Percentiles rank a stretch among this genome's conserved stretches.
Conservation (phyloP, 2,797 vertebrate genomes). For the Semotilus atromaculatus region DNA sequence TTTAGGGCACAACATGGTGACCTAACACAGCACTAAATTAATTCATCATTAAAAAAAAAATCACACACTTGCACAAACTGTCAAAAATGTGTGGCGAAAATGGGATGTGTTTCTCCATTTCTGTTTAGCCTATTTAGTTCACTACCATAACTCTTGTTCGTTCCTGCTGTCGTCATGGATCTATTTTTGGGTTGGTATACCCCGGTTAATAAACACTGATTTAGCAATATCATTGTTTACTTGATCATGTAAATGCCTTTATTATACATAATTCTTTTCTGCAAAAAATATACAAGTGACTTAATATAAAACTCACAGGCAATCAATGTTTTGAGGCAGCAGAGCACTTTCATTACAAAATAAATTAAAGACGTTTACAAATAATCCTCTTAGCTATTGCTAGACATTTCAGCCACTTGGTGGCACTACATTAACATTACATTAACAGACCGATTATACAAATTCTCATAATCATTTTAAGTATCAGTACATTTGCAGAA, state of each 20-base stretch:
- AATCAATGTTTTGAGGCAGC: background rate
- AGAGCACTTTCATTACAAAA: background rate
- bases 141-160: background rate
- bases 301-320: background rate
- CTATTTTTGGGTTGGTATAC: background rate
- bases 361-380: conserved; percentile 12
- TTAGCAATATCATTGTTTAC: background rate
- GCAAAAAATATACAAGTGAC: background rate
- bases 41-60: background rate
- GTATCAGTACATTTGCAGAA: background rate
- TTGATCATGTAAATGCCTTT: background rate
- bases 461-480: background rate
- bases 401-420: background rate
- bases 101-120: background rate
- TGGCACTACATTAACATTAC: background rate
- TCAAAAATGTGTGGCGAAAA: background rate
- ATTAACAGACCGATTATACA: background rate
- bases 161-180: background rate
- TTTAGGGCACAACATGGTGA: too few species aligned
- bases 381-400: background rate
- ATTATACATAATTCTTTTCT: background rate
- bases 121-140: background rate
- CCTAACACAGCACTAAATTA: background rate
- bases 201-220: background rate
- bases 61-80: background rate